Conservation (phyloP, 2,888 invertebrate genomes). For the Pollenia amentaria region DNA sequence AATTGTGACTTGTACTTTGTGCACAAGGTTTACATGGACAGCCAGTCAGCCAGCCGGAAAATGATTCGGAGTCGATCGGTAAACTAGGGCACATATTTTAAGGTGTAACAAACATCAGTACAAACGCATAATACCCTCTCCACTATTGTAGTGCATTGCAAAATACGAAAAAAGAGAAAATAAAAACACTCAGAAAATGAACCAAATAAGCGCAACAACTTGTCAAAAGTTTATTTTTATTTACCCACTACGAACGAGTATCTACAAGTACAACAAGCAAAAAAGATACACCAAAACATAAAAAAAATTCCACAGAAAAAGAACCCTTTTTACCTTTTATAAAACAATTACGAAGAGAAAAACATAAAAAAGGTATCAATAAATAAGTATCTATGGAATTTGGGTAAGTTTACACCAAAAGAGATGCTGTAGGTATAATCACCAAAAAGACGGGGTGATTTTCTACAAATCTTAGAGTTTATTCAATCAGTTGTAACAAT, state of each 20-base stretch:
- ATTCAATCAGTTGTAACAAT: constrained; percentile 7
- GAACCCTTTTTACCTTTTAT: background rate
- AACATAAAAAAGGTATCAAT: background rate
- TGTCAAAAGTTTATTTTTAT: constrained; percentile 51
- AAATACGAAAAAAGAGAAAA: constrained; percentile 31
- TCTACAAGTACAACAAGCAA: background rate
- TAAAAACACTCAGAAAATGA: constrained; percentile 8
- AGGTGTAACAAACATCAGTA: too few species aligned
- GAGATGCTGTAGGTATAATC: constrained; percentile 19
- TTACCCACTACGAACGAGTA: background rate
- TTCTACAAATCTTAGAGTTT: background rate
- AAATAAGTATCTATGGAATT: constrained; percentile 59
- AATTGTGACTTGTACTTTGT: too few species aligned
- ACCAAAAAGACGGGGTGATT: constrained; percentile 31
- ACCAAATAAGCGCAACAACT: constrained; percentile 42
- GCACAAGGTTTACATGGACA: too few species aligned
- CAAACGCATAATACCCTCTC: too few species aligned
- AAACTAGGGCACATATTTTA: background rate
- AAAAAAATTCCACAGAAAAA: background rate
- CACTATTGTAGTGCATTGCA: constrained; percentile 19
- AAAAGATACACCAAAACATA: constrained; percentile 18
- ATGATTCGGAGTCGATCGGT: too few species aligned
- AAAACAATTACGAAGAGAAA: background rate
- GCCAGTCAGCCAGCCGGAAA: too few species aligned
- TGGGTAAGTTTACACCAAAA: constrained; percentile 51